Conservation (phyloP, 2,888 invertebrate genomes). For the Eupeodes luniger region DNA sequence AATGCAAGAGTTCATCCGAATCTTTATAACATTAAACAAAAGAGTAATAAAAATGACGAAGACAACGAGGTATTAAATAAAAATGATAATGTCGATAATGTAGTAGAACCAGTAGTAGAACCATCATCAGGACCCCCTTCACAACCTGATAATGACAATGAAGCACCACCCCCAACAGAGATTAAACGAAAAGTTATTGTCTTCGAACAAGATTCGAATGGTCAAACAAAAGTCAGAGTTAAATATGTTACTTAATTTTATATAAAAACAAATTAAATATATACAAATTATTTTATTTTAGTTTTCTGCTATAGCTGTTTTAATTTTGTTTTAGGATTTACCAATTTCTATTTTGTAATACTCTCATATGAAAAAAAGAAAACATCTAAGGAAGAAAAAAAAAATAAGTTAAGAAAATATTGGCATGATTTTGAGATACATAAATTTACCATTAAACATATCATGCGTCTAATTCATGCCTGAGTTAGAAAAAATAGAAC, state of each 20-base stretch:
- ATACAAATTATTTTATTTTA: too few species aligned
- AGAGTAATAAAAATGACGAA: conserved; percentile 30
- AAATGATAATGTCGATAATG: background rate
- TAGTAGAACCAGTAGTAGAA: background rate
- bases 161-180: conserved; percentile 48
- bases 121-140: conserved; percentile 10
- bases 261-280: background rate
- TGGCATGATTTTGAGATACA: conserved; percentile 64
- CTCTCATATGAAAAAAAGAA: conserved; percentile 12
- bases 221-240: conserved; percentile 80
- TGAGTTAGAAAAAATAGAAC: conserved; percentile 35
- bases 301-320: background rate
- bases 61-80: conserved; percentile 48
- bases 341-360: conserved; percentile 58
- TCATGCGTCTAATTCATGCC: conserved; percentile 68
- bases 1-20: conserved; percentile 65
- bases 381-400: background rate
- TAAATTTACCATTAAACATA: conserved; percentile 68
- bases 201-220: conserved; percentile 81
- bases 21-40: conserved; percentile 48
- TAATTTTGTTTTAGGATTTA: conserved; percentile 10
- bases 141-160: conserved; percentile 75
- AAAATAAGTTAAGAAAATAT: conserved; percentile 7
- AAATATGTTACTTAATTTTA: conserved; percentile 77
- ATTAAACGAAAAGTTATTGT: conserved; percentile 81